Evolutionary conservation across 2,113 vertebrate species (phyloP), one percentile per base, ranked within the genome.

Genomic region (Trinectes maculatus): DNA sequence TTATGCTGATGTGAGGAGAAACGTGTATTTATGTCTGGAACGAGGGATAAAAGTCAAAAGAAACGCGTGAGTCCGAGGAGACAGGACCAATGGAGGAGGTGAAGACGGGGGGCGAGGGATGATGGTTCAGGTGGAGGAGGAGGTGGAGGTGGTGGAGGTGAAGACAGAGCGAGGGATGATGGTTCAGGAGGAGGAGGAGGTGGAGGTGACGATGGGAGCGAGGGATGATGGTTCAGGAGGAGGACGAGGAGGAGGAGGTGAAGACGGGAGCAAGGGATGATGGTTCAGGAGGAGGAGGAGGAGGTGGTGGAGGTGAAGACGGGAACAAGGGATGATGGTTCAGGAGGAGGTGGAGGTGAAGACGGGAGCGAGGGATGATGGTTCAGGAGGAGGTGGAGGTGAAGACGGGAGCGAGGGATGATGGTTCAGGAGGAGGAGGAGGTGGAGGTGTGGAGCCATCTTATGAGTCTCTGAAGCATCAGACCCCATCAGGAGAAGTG

Each of bases 401-500:
- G 51, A 31, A 19, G 51, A 26, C 21, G n/a, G 37, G 21, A 56
- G 25, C 1, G 53, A 47, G 6, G 37, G 31, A 54, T 56, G 46
- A 57, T 67, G 28, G 67, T 67, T 44, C 8, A 43, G 57, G 52
- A 61, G 69, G 47, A 22, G 46, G 36, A 43, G 57, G 52, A 61
- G 69, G 47, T 18, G 46, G 36, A 4, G 5, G 24, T 24, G 52
- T 15, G 39, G 22, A 57, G 33, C 0, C 43, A 43, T 58, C n/a
- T 60, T 25, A 36, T 25, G 48, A 47, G 77, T 74, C 70, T 77
- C 63, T 42, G 55, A 74, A 61, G 59, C 34, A 52, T 60, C 6
- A 24, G 58, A 79, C 52, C 64, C 60, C 74, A 53, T 70, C 74
- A 79, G 71, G 75, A 63, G 63, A 58, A 70, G 51, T 65, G 65